Conservation (phyloP, 2,888 invertebrate genomes). For the Harpagoxenus sublaevis region DNA sequence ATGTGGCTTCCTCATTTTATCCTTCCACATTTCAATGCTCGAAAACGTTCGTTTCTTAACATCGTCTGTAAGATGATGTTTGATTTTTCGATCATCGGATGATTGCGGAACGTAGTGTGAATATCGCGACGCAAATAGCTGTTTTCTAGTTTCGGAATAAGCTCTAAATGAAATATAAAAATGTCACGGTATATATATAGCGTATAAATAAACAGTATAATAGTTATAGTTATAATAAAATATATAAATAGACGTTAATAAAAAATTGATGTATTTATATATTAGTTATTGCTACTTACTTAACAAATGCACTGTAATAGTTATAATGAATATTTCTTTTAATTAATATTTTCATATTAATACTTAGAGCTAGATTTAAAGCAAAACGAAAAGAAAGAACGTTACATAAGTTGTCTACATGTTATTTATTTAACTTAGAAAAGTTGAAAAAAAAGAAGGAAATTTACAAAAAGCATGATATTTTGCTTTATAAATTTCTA, state of each 20-base stretch:
- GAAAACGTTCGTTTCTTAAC: constrained; percentile 27
- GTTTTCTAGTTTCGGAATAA: neutral
- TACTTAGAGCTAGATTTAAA: neutral
- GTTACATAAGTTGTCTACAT: neutral
- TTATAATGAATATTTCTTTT: neutral
- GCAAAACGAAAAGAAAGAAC: neutral
- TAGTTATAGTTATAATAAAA: neutral
- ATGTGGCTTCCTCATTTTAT: constrained; percentile 10
- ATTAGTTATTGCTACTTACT: neutral
- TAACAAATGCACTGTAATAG: neutral
- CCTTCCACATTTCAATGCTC: constrained; percentile 36
- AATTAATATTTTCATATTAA: neutral
- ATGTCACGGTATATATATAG: neutral
- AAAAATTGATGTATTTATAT: neutral
- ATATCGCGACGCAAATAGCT: too few species aligned
- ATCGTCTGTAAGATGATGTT: neutral
- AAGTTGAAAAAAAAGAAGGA: neutral
- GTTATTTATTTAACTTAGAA: neutral
- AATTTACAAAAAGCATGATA: neutral
- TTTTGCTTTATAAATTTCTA: neutral
- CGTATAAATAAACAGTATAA: neutral
- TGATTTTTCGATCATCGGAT: neutral
- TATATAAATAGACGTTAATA: neutral
- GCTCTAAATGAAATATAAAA: constrained; percentile 6
- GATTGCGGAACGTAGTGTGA: neutral